Evolutionary conservation across 64 coral and sea anemone genomes (phyloP).

Genomic region (Porites australiensis): DNA sequence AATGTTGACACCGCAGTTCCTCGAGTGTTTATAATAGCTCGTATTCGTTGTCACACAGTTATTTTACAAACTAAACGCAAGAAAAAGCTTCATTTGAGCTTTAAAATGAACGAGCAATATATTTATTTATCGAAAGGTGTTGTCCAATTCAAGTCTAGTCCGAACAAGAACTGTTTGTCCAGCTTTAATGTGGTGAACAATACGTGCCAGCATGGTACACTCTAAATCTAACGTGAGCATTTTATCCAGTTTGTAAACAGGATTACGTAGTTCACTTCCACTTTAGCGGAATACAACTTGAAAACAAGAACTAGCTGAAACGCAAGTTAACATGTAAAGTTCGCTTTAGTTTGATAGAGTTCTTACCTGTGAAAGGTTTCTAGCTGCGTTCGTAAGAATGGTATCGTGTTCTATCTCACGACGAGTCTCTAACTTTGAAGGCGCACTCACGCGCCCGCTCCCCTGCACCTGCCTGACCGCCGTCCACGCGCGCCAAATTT

Average conservation of each 20-base stretch:
- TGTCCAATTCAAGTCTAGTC: not conserved
- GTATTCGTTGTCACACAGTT: not conserved
- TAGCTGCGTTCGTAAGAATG: not conserved
- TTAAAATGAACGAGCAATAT: not conserved
- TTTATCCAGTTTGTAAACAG: not conserved
- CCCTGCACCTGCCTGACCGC: not conserved
- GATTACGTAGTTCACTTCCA: not conserved
- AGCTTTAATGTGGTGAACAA: not conserved
- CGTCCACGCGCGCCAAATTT: not conserved
- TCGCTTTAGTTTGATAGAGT: not conserved
- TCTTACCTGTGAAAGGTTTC: not conserved
- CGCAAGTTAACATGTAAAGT: not conserved
- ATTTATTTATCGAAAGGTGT: not conserved
- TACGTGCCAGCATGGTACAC: not conserved
- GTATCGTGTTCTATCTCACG: not conserved
- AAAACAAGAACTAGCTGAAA: not conserved
- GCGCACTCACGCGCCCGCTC: not conserved
- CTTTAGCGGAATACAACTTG: not conserved
- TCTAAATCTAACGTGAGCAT: not conserved
- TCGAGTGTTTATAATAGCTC: no score
- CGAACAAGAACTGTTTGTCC: not conserved
- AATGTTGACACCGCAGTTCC: no score
- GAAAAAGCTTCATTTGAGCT: not conserved
- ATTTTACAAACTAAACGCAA: not conserved
- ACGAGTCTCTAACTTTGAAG: constrained; percentile 7